These are phyloP conservation scores for Scelioninae gen. 1 DNA, from an alignment of 2,888 invertebrate species.

Conservation along the genomic window DNA sequence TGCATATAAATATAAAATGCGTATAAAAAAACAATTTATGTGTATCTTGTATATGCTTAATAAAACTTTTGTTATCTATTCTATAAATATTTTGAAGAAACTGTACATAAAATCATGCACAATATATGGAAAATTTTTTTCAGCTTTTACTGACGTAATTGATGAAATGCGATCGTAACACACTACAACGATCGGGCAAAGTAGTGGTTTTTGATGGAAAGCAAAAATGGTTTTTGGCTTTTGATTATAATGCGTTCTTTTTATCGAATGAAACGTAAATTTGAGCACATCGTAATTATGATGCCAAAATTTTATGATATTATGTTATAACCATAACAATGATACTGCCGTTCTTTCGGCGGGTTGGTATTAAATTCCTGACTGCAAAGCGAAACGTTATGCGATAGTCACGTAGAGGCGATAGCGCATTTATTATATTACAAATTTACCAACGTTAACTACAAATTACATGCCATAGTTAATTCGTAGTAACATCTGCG, in stretches of 20 bases:
- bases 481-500: slow-evolving; percentile 42
- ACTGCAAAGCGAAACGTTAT: slow-evolving; percentile 45
- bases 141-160: neutral
- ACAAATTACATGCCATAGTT: slow-evolving; percentile 47
- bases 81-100: too few relatives aligned
- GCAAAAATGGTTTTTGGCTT: neutral
- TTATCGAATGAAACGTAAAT: slow-evolving; percentile 10
- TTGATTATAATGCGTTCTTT: neutral
- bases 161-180: neutral
- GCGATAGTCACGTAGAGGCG: slow-evolving; percentile 52
- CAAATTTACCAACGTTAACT: slow-evolving; percentile 52
- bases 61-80: too few relatives aligned
- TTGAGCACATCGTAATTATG: slow-evolving; percentile 35
- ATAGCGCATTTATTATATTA: slow-evolving; percentile 52
- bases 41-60: too few relatives aligned
- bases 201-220: neutral
- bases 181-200: neutral
- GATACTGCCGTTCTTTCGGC: slow-evolving; percentile 38
- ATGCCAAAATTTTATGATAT: slow-evolving; percentile 27
- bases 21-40: too few relatives aligned
- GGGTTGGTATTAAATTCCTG: slow-evolving; percentile 41
- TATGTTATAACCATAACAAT: slow-evolving; percentile 52
- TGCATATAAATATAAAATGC: too few relatives aligned
- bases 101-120: too few relatives aligned
- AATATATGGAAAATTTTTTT: neutral